Percentiles rank a stretch among this genome's conserved stretches.
Evolutionary conservation across 2,113 vertebrate species (phyloP).

Genomic region (Shinisaurus crocodilurus): DNA sequence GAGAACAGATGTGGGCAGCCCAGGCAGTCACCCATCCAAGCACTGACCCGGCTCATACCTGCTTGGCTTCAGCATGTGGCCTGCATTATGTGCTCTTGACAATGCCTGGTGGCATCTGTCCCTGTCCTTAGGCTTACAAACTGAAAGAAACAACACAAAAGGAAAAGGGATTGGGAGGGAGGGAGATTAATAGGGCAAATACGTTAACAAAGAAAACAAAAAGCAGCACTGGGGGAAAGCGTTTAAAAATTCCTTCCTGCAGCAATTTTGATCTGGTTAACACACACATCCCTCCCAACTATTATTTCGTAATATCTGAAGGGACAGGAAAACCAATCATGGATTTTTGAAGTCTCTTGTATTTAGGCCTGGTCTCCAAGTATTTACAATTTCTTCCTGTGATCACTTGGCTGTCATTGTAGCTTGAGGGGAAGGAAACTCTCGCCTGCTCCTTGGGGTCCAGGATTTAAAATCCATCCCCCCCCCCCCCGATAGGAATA

Average conservation of each 20-base stretch:
- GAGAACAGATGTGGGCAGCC: too few relatives aligned
- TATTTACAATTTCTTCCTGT: background rate
- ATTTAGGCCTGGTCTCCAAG: background rate
- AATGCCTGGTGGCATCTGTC: too few relatives aligned
- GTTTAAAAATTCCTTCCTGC: background rate
- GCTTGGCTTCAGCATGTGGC: too few relatives aligned
- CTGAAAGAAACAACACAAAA: background rate
- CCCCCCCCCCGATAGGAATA: too few relatives aligned
- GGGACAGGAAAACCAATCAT: background rate
- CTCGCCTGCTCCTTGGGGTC: background rate
- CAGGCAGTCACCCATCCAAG: too few relatives aligned
- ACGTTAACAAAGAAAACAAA: background rate
- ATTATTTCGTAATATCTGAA: background rate
- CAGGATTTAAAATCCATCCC: background rate
- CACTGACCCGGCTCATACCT: too few relatives aligned
- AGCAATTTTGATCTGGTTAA: background rate
- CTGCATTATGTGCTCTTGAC: too few relatives aligned
- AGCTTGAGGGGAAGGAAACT: background rate
- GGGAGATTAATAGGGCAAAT: background rate
- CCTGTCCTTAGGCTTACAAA: background rate
- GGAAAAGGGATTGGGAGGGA: background rate
- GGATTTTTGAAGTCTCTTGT: background rate
- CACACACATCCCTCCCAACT: too few relatives aligned
- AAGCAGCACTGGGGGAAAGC: background rate
- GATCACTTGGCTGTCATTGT: background rate